Base-by-base conservation (phyloP, 2,888 invertebrate species). In the Yponomeuta cagnagella region DNA sequence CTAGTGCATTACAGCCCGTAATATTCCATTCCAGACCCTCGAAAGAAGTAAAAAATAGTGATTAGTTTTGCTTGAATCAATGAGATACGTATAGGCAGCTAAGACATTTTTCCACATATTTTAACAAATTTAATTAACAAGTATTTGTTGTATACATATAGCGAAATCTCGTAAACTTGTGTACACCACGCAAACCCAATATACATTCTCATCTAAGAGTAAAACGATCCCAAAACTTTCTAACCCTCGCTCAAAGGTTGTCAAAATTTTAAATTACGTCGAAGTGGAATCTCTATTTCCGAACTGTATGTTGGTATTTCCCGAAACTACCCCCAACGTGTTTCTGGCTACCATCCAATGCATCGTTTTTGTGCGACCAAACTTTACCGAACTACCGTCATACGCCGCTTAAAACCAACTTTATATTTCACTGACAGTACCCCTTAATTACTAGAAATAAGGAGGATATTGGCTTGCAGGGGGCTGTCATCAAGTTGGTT, bases 301-400 rank as follows among this genome's bases (percentile, higher is more conserved):
- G 52, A 58, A 58, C 52, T 58, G 52, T 58, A 43, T 43, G 52
- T 58, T 58, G 64, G 64, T 31, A 64, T 64, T 64, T 6, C 64
- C 64, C 64, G 30, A 64, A 64, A 64, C 30, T 30, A 64, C 64
- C 64, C 5, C 23, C 64, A 64, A 30, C 69, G 64, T 67, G 65
- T 65, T 66, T 31, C 76, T 82, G 83, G 82, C 83, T 73, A 65
- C 72, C 75, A 76, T 80, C 82, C 83, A 82, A 79, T 76, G 76
- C 80, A 75, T 78, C 81, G 81, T 81, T 82, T 81, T 82, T 82
- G 78, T 78, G 75, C 76, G 74, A 77, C 76, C 76, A 73, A 80
- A 81, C 68, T 71, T 71, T 70, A 77, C 30, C 79, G 76, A 76
- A 78, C 77, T 76, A 77, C 72, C 76, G 75, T 73, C 75, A 74